Base-by-base conservation (phyloP, 2,888 invertebrate species). In the Thumatha senex region DNA sequence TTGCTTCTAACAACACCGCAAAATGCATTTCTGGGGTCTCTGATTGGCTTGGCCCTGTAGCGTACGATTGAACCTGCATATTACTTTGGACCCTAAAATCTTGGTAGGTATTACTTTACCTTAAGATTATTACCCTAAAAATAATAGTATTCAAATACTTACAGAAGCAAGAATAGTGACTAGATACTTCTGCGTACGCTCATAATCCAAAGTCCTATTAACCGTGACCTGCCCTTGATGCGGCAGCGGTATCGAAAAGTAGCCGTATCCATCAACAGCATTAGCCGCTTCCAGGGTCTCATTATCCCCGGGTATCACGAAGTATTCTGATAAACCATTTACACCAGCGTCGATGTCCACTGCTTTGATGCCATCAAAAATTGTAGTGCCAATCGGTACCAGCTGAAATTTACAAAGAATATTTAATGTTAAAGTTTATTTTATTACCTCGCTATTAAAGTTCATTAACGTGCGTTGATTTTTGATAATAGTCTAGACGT, bases 141-240 rank as follows among this genome's bases (percentile, higher is more conserved):
- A 5, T 24, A 24, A 24, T 24, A 24, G 18, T 24, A 24, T 5
- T 0, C 0, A 29, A 4, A 65, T 74, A 94, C 95, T 95, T 88
- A 98, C 97, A 89, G 96, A 96, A 76, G 97, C 97, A 66, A 97
- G 94, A 80, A 98, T 94, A 69, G 96, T 97, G 85, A 98, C 94
- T 85, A 96, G 95, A 89, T 97, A 97, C 78, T 96, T 93, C 86
- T 96, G 96, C 46, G 95, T 96, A 80, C 94, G 95, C 86, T 98
- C 98, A 84, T 96, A 98, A 90, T 98, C 98, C 80, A 98, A 89
- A 43, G 95, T 96, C 72, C 95, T 94, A 76, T 96, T 96, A 51
- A 98, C 95, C 14, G 96, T 96, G 64, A 98, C 95, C 80, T 96
- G 95, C 56, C 98, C 97, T 85, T 97, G 97, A 86, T 97, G 97